Percentiles rank a stretch among this genome's conserved stretches.
phyloP scores from a whole-genome alignment of 2,888 invertebrate genomes.

The Rapana venosa region DNA sequence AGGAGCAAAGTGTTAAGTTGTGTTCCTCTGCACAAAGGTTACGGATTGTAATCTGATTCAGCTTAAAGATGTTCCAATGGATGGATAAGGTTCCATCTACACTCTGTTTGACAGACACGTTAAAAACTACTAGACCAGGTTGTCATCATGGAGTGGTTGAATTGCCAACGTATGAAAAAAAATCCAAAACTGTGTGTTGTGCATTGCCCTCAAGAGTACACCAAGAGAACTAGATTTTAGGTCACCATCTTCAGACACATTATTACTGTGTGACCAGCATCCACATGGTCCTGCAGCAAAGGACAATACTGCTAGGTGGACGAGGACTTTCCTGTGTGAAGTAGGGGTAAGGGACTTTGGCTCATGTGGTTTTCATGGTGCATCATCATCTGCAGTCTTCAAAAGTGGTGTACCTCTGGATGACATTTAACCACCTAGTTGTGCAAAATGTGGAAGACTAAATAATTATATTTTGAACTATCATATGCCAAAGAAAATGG shows the following conservation, averaged over 20 bases:
- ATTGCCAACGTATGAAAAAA: not conserved
- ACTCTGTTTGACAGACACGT: not conserved
- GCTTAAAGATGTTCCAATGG: not conserved
- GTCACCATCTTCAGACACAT: not conserved
- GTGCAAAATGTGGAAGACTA: too few species aligned
- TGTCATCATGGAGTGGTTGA: not conserved
- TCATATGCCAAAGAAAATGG: too few species aligned
- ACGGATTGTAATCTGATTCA: not conserved
- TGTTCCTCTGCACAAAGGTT: not conserved
- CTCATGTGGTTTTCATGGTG: not conserved
- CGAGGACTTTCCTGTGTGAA: not conserved
- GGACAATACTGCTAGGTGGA: conserved; percentile 6
- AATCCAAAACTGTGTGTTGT: conserved; percentile 14
- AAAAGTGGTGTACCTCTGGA: conserved; percentile 16
- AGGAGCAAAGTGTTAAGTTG: not conserved
- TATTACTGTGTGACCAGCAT: not conserved
- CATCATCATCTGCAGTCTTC: not conserved
- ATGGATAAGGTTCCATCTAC: conserved; percentile 1
- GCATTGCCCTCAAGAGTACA: not conserved
- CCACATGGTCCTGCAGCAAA: not conserved
- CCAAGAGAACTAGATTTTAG: not conserved
- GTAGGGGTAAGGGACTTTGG: not conserved
- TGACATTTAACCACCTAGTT: too few species aligned
- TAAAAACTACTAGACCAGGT: conserved; percentile 6
- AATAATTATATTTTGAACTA: too few species aligned